These are phyloP conservation scores for Chrysocyon brachyurus DNA, from an alignment of 2,797 vertebrate genomes.

Conservation along the genomic window DNA sequence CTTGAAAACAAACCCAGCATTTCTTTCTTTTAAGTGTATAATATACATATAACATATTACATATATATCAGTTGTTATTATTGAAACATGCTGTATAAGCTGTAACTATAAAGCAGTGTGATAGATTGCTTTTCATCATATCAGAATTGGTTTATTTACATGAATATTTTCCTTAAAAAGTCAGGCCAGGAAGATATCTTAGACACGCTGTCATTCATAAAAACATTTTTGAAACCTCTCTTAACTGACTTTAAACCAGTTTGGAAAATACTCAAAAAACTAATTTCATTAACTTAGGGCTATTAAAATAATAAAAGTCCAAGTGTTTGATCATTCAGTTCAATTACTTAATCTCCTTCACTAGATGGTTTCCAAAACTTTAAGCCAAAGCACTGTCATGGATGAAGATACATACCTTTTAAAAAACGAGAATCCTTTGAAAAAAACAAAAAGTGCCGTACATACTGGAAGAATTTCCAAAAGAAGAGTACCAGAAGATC, in stretches of 20 bases:
- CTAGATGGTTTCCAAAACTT: conserved; percentile 32
- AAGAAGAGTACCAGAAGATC: background rate
- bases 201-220: conserved; percentile 31
- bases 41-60: background rate
- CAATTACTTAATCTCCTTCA: conserved; percentile 6
- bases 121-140: background rate
- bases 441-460: background rate
- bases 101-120: background rate
- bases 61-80: background rate
- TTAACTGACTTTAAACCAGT: conserved; percentile 18
- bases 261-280: conserved; percentile 3
- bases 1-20: background rate
- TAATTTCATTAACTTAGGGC: conserved; percentile 17
- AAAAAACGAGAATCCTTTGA: background rate
- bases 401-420: background rate
- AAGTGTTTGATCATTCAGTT: conserved; percentile 29
- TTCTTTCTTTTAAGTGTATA: background rate
- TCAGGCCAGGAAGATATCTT: background rate
- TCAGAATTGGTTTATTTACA: background rate
- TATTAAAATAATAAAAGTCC: conserved; percentile 40
- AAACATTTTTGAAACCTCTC: conserved; percentile 23
- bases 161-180: background rate
- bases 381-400: background rate
- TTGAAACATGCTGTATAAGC: background rate
- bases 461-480: background rate